Conservation (phyloP, 1,140 invertebrate species). For the Drosophila carrolli region DNA sequence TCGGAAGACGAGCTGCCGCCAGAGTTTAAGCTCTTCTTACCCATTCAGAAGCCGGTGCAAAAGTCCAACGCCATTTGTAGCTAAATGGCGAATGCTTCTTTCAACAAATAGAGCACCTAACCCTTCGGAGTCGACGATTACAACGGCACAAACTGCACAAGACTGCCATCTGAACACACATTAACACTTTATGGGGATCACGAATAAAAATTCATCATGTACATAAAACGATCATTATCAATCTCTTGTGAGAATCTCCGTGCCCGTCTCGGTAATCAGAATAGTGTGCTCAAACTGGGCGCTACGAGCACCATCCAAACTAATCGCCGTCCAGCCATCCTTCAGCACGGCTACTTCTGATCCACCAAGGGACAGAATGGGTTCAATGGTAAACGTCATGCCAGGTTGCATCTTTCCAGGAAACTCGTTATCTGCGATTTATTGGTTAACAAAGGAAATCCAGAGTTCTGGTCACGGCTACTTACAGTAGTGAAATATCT, state of each 20-base stretch:
- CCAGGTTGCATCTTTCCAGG: conserved; percentile 92
- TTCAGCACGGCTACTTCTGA: conserved; percentile 89
- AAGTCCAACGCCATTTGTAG: conserved; percentile 70
- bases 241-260: conserved; percentile 89
- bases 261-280: conserved; percentile 91
- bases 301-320: conserved; percentile 90
- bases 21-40: conserved; percentile 99
- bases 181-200: conserved; percentile 40
- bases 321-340: conserved; percentile 95
- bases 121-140: conserved; percentile 1
- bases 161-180: conserved; percentile 18
- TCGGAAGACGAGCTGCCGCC: conserved; percentile 99
- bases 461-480: neutral
- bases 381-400: conserved; percentile 98
- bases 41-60: conserved; percentile 89
- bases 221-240: conserved; percentile 3
- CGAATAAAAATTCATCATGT: conserved; percentile 38
- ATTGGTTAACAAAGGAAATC: neutral
- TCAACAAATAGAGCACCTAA: conserved; percentile 16
- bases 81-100: conserved; percentile 21
- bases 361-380: conserved; percentile 91
- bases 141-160: conserved; percentile 36
- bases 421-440: conserved; percentile 87
- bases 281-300: conserved; percentile 97
- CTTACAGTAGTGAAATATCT: conserved; percentile 92